Conservation (phyloP, 1,140 invertebrate genomes). For the Drosophila bipectinata region DNA sequence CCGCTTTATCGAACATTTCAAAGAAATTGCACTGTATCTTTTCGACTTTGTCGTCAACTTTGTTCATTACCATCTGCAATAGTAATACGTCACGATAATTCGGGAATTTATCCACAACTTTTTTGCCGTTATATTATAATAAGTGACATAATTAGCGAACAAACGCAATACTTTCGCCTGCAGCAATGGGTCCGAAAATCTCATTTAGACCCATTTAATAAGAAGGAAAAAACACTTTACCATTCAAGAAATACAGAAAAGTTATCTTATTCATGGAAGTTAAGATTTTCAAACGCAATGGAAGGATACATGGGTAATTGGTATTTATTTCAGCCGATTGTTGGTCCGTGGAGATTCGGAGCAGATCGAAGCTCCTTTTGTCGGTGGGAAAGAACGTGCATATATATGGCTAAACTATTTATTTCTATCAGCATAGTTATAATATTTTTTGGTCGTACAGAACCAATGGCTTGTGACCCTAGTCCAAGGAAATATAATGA, state of each 20-base stretch:
- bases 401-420: slow-evolving; percentile 27
- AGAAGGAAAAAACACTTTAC: neutral
- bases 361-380: neutral
- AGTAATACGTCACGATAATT: slow-evolving; percentile 27
- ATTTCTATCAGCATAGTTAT: slow-evolving; percentile 20
- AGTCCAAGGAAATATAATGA: slow-evolving; percentile 43
- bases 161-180: slow-evolving; percentile 28
- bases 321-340: slow-evolving; percentile 47
- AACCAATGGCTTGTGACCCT: slow-evolving; percentile 41
- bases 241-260: neutral
- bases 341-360: slow-evolving; percentile 45
- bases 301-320: slow-evolving; percentile 34
- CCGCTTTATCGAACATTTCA: slow-evolving; percentile 16
- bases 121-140: slow-evolving; percentile 33
- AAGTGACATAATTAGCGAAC: slow-evolving; percentile 9
- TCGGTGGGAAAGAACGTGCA: slow-evolving; percentile 36
- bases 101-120: slow-evolving; percentile 45
- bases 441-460: slow-evolving; percentile 27
- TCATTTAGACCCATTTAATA: neutral
- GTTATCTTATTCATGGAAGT: slow-evolving; percentile 4
- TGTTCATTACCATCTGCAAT: slow-evolving; percentile 19
- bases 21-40: slow-evolving; percentile 32
- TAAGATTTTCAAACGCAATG: slow-evolving; percentile 25
- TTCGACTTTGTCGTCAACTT: slow-evolving; percentile 20
- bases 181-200: slow-evolving; percentile 17